These are phyloP conservation scores for Montipora efflorescens DNA, from an alignment of 64 coral and sea anemone genomes.

Conservation along the genomic window DNA sequence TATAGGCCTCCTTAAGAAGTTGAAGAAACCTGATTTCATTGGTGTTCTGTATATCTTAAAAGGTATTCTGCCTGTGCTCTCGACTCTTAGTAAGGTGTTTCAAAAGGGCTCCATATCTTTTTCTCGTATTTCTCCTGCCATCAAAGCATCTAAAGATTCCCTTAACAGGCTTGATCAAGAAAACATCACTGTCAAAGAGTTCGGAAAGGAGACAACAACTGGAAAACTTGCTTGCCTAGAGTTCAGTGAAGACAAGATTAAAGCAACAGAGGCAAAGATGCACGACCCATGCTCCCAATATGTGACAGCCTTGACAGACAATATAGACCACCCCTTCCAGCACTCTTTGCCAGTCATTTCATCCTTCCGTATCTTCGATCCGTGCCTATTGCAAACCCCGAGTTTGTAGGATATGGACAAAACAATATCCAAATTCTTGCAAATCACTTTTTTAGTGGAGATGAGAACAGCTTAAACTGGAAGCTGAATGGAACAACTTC, in stretches of 20 bases:
- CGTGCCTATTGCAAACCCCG: conserved; percentile 1
- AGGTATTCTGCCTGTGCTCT: conserved; percentile 39
- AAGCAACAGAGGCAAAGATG: conserved; percentile 62
- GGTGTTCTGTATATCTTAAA: conserved; percentile 42
- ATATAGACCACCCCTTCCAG: conserved; percentile 60
- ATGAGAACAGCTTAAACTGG: conserved; percentile 60
- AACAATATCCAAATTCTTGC: conserved; percentile 53
- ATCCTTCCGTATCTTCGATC: conserved; percentile 67
- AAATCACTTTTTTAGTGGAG: conserved; percentile 74
- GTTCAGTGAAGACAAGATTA: conserved; percentile 65
- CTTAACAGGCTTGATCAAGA: not conserved
- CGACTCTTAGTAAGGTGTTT: conserved; percentile 36
- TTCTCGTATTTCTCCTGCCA: conserved; percentile 6
- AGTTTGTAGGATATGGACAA: conserved; percentile 68
- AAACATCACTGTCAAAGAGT: conserved; percentile 65
- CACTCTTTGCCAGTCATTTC: conserved; percentile 55
- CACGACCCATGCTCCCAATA: conserved; percentile 69
- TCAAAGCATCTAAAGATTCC: conserved; percentile 60
- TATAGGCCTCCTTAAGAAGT: conserved; percentile 36
- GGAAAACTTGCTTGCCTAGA: conserved; percentile 69
- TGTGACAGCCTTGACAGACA: conserved; percentile 70
- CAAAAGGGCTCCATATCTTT: conserved; percentile 46
- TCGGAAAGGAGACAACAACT: conserved; percentile 65
- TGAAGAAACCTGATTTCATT: conserved; percentile 31
- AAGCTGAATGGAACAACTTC: conserved; percentile 68